These are phyloP conservation scores for Zalophus californianus DNA, from an alignment of 2,797 vertebrate species.

Conservation along the genomic window DNA sequence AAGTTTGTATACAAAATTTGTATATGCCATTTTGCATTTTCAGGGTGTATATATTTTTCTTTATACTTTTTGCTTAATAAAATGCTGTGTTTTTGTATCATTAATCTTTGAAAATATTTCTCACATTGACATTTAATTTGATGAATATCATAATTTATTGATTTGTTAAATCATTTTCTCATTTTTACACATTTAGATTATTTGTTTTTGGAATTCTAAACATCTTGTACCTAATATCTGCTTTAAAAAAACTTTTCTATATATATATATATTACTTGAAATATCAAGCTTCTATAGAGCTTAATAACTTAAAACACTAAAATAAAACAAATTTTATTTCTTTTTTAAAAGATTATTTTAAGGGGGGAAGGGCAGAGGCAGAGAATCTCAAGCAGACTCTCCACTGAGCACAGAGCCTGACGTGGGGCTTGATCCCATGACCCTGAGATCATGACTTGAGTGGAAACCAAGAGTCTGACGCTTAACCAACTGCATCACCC, in stretches of 20 bases:
- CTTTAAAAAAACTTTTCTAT: background rate
- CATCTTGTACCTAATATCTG: background rate
- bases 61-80: background rate
- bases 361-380: background rate
- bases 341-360: background rate
- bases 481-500: background rate
- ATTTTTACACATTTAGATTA: background rate
- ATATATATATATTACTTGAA: background rate
- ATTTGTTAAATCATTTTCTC: background rate
- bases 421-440: too few relatives aligned
- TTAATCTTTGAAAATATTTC: background rate
- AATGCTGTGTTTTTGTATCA: background rate
- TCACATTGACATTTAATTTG: background rate
- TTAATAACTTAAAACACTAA: background rate
- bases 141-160: background rate
- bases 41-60: background rate
- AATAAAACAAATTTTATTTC: background rate
- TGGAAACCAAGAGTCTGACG: too few relatives aligned
- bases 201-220: background rate
- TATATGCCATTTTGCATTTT: background rate
- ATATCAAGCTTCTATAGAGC: background rate
- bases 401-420: too few relatives aligned
- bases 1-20: background rate
- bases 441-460: too few relatives aligned
- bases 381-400: background rate